These are phyloP conservation scores for Noctua comes DNA, from an alignment of 2,888 invertebrate species.

Conservation along the genomic window DNA sequence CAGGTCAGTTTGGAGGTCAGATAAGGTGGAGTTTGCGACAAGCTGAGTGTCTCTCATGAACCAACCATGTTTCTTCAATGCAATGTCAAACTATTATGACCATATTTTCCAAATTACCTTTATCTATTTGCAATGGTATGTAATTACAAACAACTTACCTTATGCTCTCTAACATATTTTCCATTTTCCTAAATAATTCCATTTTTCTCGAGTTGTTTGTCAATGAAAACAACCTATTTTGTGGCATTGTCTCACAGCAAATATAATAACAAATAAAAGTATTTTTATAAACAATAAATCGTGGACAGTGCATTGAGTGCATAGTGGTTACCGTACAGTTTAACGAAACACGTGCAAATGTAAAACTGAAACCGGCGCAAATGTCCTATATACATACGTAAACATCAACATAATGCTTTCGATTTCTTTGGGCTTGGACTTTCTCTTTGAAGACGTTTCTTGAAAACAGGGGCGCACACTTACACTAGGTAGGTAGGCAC, in stretches of 20 bases:
- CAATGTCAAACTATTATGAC: neutral
- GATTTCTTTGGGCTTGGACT: conserved; percentile 71
- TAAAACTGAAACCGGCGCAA: conserved; percentile 39
- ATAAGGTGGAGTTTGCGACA: neutral
- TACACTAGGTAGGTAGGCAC: neutral
- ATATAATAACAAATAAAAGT: conserved; percentile 9
- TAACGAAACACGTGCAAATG: conserved; percentile 17
- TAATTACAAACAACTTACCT: neutral
- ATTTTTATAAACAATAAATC: neutral
- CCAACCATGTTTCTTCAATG: neutral
- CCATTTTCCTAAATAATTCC: conserved; percentile 2
- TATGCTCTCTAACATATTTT: neutral
- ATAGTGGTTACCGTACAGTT: neutral
- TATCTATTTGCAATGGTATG: neutral
- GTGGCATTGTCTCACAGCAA: conserved; percentile 19
- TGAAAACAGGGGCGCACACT: conserved; percentile 30
- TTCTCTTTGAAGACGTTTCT: conserved; percentile 68
- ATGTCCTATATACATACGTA: conserved; percentile 59
- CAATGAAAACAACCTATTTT: conserved; percentile 5
- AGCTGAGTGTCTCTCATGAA: neutral
- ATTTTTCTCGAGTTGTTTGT: neutral
- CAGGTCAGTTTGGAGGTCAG: neutral
- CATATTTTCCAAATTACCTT: neutral
- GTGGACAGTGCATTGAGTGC: neutral
- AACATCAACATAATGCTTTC: conserved; percentile 63